Conservation (phyloP, 1,140 invertebrate species). For the Oncopodura yosiiana region DNA sequence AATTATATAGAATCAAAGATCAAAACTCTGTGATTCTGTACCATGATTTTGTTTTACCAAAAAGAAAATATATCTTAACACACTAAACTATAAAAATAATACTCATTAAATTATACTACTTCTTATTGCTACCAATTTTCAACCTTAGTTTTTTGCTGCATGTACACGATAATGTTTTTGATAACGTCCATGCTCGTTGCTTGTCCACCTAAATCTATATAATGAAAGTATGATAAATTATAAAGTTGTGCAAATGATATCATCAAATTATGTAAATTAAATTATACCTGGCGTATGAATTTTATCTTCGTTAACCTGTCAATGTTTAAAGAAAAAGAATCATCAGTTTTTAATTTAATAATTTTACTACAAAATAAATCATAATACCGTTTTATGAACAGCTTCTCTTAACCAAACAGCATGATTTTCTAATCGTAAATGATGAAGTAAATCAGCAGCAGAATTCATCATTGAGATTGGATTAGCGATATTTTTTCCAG, state of each 20-base stretch:
- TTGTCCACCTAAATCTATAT: slow-evolving; percentile 52
- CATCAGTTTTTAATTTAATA: too few relatives aligned
- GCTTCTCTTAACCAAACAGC: slow-evolving; percentile 65
- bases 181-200: slow-evolving; percentile 51
- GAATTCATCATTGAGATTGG: slow-evolving; percentile 92
- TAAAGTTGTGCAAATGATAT: neutral
- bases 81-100: too few relatives aligned
- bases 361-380: too few relatives aligned
- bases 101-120: too few relatives aligned
- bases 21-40: too few relatives aligned
- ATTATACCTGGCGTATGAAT: slow-evolving; percentile 60
- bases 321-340: too few relatives aligned
- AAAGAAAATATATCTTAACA: too few relatives aligned
- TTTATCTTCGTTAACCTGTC: slow-evolving; percentile 71
- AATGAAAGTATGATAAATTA: slow-evolving; percentile 14
- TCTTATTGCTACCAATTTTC: slow-evolving; percentile 35
- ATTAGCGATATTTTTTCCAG: slow-evolving; percentile 94
- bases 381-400: slow-evolving; percentile 65
- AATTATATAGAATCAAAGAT: too few relatives aligned
- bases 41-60: too few relatives aligned
- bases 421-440: slow-evolving; percentile 74
- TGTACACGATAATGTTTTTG: slow-evolving; percentile 47
- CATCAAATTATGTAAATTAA: neutral
- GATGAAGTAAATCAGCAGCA: slow-evolving; percentile 81
- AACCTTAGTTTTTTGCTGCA: slow-evolving; percentile 37